Base-by-base conservation (phyloP, 2,888 invertebrate species). In the Eueremaeus valkanovi region DNA sequence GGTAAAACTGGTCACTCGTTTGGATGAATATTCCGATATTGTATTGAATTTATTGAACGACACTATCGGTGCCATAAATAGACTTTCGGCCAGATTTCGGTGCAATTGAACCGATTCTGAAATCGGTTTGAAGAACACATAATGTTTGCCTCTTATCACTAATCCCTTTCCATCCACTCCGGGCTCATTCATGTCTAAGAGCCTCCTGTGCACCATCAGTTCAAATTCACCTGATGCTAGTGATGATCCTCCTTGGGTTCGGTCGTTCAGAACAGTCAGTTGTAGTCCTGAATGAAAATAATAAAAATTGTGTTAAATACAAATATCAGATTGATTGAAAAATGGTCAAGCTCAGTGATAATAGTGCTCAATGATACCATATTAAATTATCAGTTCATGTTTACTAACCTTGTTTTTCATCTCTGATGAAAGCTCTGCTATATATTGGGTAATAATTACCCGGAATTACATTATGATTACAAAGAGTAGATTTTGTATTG, bases 361-460 rank as follows among this genome's bases (percentile, higher is more conserved):
- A 36, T 36, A 36, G 11, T 11, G 6, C 36, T 36, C 9, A 51
- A 9, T 51, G 16, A 11, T 18, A n/a, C 27, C 29, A 58, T 11
- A 33, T 5, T 33, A 63, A 63, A 27, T n/a, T n/a, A n/a, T n/a
- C n/a, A n/a, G n/a, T n/a, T n/a, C n/a, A n/a, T n/a, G n/a, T n/a
- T n/a, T n/a, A 16, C 3, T 13, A 31, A 63, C 63, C 63, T 63
- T 63, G 11, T 18, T 73, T 51, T 31, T 74, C 72, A 45, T 77
- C 89, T 79, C 88, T 85, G 0, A 93, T 84, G n/a, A 85, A 86
- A 45, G 96, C 92, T 80, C 90, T 88, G 11, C 91, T 89, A 0
- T 92, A 93, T 0, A 98, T 86, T 0, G 98, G 98, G 82, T 95
- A 97, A 82, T 96, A 99, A 82, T 99, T 98, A 0, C 89, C 92